Percentiles rank a stretch among this genome's conserved stretches.
Conservation (phyloP, 2,888 invertebrate species). For the Melanchra persicariae region DNA sequence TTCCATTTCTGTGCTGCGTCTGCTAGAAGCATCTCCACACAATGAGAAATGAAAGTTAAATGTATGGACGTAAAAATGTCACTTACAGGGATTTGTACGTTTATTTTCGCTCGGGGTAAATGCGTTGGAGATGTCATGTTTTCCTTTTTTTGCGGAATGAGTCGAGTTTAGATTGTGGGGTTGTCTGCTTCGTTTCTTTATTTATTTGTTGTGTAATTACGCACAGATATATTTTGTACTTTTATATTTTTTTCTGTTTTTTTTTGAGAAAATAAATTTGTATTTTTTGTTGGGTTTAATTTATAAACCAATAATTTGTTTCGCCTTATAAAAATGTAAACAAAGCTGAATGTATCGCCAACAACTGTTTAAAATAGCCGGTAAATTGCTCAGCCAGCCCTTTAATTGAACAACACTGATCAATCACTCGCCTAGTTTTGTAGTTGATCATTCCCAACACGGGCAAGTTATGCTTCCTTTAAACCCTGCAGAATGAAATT, state of each 20-base stretch:
- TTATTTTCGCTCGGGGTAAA: slow-evolving; percentile 57
- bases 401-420: too few species aligned
- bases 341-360: too few species aligned
- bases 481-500: too few species aligned
- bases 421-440: too few species aligned
- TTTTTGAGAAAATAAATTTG: neutral
- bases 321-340: too few species aligned
- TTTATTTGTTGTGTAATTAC: slow-evolving; percentile 33
- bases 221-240: neutral
- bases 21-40: slow-evolving; percentile 36
- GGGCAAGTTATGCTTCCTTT: too few species aligned
- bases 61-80: slow-evolving; percentile 64
- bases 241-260: neutral
- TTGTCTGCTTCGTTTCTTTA: slow-evolving; percentile 15
- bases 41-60: slow-evolving; percentile 60
- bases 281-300: too few species aligned
- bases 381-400: too few species aligned
- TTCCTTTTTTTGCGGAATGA: slow-evolving; percentile 39
- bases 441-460: too few species aligned
- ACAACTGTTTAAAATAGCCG: too few species aligned
- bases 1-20: slow-evolving; percentile 46
- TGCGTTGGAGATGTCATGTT: slow-evolving; percentile 40
- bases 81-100: slow-evolving; percentile 61
- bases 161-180: slow-evolving; percentile 25
- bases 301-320: too few species aligned